Conservation (phyloP, 2,113 vertebrate species). For the Onychostruthus taczanowskii region DNA sequence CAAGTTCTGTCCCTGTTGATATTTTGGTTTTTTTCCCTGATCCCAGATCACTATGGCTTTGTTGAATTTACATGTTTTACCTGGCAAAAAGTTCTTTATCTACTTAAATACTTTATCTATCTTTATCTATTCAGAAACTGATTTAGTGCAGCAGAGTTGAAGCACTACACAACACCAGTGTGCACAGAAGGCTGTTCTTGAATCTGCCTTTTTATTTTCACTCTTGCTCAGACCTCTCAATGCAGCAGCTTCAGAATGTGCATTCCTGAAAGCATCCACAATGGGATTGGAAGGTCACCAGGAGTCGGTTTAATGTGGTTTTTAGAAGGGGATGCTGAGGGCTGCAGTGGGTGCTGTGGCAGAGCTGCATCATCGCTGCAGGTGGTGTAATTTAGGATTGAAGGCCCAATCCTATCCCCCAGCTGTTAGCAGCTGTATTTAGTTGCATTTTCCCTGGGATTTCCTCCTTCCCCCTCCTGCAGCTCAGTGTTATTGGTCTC, state of each 20-base stretch:
- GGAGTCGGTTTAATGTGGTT: background rate
- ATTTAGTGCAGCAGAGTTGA: background rate
- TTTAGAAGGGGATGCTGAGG: background rate
- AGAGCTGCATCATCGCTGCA: background rate
- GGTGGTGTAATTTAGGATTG: background rate
- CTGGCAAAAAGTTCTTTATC: background rate
- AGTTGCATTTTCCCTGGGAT: background rate
- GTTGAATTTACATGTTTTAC: background rate
- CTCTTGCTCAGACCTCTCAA: background rate
- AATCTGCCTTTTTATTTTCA: background rate
- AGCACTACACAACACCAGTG: background rate
- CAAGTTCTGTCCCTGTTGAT: background rate
- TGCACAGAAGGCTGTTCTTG: background rate
- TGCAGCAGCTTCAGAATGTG: background rate
- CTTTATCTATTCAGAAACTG: background rate
- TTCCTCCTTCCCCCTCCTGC: background rate
- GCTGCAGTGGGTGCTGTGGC: background rate
- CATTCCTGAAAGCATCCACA: background rate
- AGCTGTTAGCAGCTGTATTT: background rate
- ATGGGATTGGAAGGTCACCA: accelerated
- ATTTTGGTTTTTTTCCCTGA: background rate
- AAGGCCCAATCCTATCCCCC: accelerated
- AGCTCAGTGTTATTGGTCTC: background rate
- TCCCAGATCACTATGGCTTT: background rate
- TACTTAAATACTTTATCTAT: background rate